phyloP scores from a whole-genome alignment of 2,888 invertebrate species.

The Megamerina dolium region DNA sequence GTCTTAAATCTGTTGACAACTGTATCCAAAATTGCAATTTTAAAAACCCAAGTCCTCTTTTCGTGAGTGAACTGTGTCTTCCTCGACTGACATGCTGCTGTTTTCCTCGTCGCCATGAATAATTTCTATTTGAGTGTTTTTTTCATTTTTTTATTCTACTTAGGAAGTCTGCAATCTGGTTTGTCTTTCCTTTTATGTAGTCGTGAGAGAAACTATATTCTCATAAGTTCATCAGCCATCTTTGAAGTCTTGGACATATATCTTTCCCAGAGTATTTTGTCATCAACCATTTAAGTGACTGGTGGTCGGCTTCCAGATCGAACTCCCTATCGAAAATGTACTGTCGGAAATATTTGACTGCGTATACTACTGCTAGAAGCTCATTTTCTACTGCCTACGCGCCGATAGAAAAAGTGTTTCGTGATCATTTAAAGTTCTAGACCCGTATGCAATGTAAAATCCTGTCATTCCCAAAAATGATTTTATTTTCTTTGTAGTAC shows the following conservation, averaged over 20 bases:
- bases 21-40: conserved; percentile 13
- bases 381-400: conserved; percentile 5
- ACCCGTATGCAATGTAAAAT: conserved; percentile 1
- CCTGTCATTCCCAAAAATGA: no score
- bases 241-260: conserved; percentile 18
- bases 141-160: conserved; percentile 18
- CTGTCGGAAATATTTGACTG: conserved; percentile 35
- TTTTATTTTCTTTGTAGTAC: no score
- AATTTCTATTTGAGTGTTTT: no score
- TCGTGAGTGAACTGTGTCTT: conserved; percentile 8
- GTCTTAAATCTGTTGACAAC: conserved; percentile 12
- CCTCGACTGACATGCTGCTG: no score
- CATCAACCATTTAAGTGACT: conserved; percentile 19
- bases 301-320: conserved; percentile 17
- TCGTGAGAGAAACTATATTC: conserved; percentile 18
- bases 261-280: conserved; percentile 17
- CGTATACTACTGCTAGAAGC: conserved; percentile 3
- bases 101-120: no score
- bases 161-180: conserved; percentile 18
- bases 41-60: conserved; percentile 9
- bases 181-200: conserved; percentile 20
- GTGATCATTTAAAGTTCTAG: conserved; percentile 6
- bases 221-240: conserved; percentile 17
- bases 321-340: conserved; percentile 34
- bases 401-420: not conserved